Base-by-base conservation (phyloP, 2,888 invertebrate species). In the Aspidiotus rigidus region DNA sequence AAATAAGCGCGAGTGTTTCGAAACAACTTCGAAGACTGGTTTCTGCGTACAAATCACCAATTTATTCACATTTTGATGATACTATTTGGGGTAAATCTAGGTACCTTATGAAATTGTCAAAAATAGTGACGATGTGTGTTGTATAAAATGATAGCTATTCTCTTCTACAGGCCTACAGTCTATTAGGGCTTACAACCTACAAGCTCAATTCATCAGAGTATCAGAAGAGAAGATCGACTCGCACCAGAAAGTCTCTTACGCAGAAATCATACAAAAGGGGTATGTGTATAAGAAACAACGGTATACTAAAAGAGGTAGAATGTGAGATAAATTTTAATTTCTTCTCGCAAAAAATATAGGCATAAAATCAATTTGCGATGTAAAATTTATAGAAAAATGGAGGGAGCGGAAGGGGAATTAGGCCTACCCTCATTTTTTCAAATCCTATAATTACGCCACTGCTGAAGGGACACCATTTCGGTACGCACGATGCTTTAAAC, bases 51-150 rank as follows among this genome's bases (percentile, higher is more conserved):
- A 84, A 95, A 69, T 97, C 97, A 44, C 98, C 97, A 0, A 93
- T 98, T 75, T 98, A 94, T 80, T 94, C 95, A 10, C 96, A 96
- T 80, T 96, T 98, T 77, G 88, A 93, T 28, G 98, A 98, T 81
- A 94, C 93, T 57, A 87, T 98, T 63, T 89, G 90, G 3, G 81
- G 81, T 73, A 64, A n/a, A n/a, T n/a, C n/a, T n/a, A n/a, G n/a
- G n/a, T 64, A 39, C 39, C 13, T 17, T 2, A 55, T 40, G 15
- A 55, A n/a, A 1, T 13, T 16, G 17, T 55, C 28, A 28, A 28
- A 28, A 28, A 28, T 28, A 28, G 28, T 3, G 28, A 28, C 1
- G 28, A 28, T 28, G 5, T 28, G 28, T 28, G 28, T 28, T 28
- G 28, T 28, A 5, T 28, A 28, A 28, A 28, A 28, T 28, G 28